Conservation (phyloP, 1,140 invertebrate species). For the Telenomus remus region DNA sequence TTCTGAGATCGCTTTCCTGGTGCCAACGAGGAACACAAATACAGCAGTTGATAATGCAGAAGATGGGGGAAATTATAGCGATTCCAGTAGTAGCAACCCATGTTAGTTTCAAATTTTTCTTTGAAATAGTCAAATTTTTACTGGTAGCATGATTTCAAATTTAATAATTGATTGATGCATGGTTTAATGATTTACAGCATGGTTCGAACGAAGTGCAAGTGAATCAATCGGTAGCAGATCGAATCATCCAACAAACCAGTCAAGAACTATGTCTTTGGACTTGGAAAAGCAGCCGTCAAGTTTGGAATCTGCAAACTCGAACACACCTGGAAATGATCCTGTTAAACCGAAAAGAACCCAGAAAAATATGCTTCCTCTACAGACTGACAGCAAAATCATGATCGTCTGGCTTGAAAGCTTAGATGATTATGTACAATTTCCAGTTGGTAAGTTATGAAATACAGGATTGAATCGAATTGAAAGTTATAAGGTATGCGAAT, state of each 20-base stretch:
- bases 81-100: conserved; percentile 65
- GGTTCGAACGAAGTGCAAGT: conserved; percentile 79
- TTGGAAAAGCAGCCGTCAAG: conserved; percentile 78
- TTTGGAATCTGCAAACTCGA: conserved; percentile 71
- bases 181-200: no score
- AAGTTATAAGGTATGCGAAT: no score
- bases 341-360: conserved; percentile 71
- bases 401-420: conserved; percentile 96
- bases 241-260: conserved; percentile 66
- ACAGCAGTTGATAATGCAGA: conserved; percentile 60
- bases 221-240: conserved; percentile 68
- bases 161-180: no score
- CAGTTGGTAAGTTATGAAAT: conserved; percentile 80
- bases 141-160: no score
- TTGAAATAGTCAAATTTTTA: background rate
- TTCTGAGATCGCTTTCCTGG: conserved; percentile 95
- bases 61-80: conserved; percentile 62
- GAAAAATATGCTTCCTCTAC: conserved; percentile 77
- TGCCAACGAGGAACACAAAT: conserved; percentile 83
- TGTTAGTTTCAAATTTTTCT: conserved; percentile 7
- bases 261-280: conserved; percentile 82
- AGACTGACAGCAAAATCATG: conserved; percentile 89
- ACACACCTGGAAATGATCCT: conserved; percentile 68
- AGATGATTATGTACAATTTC: conserved; percentile 92
- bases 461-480: no score